These are phyloP conservation scores for Lacerta agilis DNA, from an alignment of 2,797 vertebrate genomes.

Conservation along the genomic window DNA sequence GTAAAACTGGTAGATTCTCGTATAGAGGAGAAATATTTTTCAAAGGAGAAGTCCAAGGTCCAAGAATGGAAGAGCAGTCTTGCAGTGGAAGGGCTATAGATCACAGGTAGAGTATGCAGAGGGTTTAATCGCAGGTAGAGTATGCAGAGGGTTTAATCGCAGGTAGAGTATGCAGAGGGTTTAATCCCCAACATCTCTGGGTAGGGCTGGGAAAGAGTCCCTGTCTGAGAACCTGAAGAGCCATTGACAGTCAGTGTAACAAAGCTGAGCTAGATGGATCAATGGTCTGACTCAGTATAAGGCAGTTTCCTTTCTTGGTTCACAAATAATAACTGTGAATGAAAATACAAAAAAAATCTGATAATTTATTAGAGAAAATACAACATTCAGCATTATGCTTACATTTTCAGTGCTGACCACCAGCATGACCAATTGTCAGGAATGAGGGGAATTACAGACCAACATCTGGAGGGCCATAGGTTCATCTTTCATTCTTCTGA, in stretches of 20 bases:
- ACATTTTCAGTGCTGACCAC: not conserved
- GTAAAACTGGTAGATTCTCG: not conserved
- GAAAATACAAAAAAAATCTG: not conserved
- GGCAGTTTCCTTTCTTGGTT: not conserved
- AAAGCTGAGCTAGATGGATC: too few relatives aligned
- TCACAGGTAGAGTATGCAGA: too few relatives aligned
- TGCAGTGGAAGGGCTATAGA: too few relatives aligned
- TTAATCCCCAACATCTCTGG: too few relatives aligned
- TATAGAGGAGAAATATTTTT: not conserved
- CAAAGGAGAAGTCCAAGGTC: not conserved
- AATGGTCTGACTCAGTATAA: too few relatives aligned
- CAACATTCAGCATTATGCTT: not conserved
- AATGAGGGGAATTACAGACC: not conserved
- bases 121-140: too few relatives aligned
- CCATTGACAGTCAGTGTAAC: too few relatives aligned
- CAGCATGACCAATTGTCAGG: not conserved
- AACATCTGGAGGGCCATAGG: not conserved
- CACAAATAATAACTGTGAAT: not conserved
- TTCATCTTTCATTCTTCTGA: not conserved
- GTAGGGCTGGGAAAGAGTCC: too few relatives aligned
- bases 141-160: too few relatives aligned
- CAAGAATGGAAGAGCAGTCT: not conserved
- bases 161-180: too few relatives aligned
- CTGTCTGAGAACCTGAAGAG: too few relatives aligned
- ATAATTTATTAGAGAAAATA: not conserved